Evolutionary conservation across 2,113 vertebrate species (phyloP).

Genomic region (Danionella cerebrum): DNA sequence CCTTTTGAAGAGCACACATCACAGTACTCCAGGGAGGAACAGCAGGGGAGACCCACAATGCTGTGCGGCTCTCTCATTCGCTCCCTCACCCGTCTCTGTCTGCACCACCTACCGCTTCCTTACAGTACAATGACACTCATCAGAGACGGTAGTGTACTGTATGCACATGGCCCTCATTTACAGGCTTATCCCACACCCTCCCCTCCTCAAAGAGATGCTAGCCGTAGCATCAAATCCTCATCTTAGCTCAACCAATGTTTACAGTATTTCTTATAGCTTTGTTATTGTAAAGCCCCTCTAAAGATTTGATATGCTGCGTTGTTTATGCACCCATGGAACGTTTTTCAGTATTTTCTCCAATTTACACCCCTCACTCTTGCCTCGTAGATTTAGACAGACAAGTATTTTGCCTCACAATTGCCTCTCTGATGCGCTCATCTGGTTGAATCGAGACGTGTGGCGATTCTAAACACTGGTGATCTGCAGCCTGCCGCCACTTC

Average conservation of each 20-base stretch:
- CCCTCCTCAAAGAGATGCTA: constrained; percentile 18
- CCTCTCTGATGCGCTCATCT: constrained; percentile 31
- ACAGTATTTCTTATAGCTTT: constrained; percentile 14
- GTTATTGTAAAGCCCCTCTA: not conserved
- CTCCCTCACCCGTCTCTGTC: not conserved
- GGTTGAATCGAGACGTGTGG: constrained; percentile 33
- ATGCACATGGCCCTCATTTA: constrained; percentile 30
- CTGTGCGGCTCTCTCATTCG: constrained; percentile 12
- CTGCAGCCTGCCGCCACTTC: constrained; percentile 16
- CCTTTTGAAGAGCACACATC: constrained; percentile 46
- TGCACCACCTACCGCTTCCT: constrained; percentile 35
- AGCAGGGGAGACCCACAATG: constrained; percentile 48
- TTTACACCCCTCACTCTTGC: not conserved
- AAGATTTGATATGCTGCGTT: not conserved
- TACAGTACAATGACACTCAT: constrained; percentile 38
- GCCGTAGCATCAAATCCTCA: constrained; percentile 24
- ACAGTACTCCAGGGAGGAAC: constrained; percentile 43
- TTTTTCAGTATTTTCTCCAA: not conserved
- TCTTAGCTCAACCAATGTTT: constrained; percentile 25
- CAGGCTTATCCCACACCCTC: not conserved
- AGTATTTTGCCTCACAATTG: constrained; percentile 37
- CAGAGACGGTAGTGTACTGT: constrained; percentile 14
- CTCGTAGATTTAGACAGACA: constrained; percentile 31
- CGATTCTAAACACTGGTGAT: constrained; percentile 30
- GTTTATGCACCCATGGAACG: not conserved